Evolutionary conservation across 1,140 invertebrate genomes (phyloP).

Genomic region (Zaprionus gabonicus): DNA sequence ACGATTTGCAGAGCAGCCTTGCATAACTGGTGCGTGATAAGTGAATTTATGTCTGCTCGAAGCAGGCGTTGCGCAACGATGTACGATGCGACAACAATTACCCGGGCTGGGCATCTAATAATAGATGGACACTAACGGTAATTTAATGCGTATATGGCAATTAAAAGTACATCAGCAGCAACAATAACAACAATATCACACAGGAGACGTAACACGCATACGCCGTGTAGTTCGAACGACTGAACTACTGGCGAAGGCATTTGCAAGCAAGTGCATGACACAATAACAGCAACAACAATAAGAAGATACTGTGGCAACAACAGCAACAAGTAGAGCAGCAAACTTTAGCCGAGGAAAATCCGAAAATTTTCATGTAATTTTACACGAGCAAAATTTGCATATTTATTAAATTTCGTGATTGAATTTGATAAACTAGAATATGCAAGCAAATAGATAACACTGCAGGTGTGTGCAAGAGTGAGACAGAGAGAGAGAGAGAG

Average conservation of each 20-base stretch:
- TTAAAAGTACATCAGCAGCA: constrained; percentile 59
- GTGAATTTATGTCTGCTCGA: constrained; percentile 36
- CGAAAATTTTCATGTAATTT: constrained; percentile 67
- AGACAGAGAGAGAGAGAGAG: neutral
- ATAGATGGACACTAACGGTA: constrained; percentile 19
- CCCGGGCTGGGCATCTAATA: constrained; percentile 22
- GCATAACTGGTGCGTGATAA: constrained; percentile 64
- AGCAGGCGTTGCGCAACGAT: constrained; percentile 39
- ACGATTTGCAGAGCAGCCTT: constrained; percentile 46
- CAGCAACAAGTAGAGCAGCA: constrained; percentile 20
- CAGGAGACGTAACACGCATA: constrained; percentile 26
- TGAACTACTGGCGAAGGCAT: constrained; percentile 6
- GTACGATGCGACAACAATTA: constrained; percentile 19
- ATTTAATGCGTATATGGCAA: constrained; percentile 48
- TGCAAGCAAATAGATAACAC: constrained; percentile 28
- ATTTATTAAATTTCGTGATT: constrained; percentile 81
- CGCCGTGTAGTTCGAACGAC: constrained; percentile 8
- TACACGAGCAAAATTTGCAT: constrained; percentile 70
- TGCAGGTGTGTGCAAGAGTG: neutral
- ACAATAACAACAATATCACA: constrained; percentile 17
- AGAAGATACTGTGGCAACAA: constrained; percentile 1
- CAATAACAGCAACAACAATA: neutral
- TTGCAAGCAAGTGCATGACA: constrained; percentile 18
- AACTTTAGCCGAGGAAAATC: constrained; percentile 48
- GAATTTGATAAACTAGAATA: constrained; percentile 60